A percentile compares a stretch with the other conserved stretches of the same genome.
Conservation (phyloP, 2,888 invertebrate species). For the Lutraria lutraria region DNA sequence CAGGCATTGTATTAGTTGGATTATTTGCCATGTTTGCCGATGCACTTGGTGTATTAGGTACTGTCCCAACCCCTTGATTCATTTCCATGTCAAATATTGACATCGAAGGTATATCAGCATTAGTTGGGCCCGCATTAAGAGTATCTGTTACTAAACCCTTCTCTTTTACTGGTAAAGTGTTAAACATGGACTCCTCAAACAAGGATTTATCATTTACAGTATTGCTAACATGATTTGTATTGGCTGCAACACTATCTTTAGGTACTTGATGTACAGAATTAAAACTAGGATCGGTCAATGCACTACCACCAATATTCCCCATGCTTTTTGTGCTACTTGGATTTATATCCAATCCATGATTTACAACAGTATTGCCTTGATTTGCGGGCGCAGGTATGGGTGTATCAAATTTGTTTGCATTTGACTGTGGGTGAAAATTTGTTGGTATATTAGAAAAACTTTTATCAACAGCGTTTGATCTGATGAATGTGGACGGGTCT, state of each 20-base stretch:
- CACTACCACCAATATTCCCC: neutral
- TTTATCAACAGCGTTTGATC: neutral
- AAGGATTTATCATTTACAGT: neutral
- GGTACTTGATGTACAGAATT: neutral
- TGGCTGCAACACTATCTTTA: neutral
- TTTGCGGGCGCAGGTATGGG: neutral
- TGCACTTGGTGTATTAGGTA: neutral
- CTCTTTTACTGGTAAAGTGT: neutral
- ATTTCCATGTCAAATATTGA: constrained; percentile 15
- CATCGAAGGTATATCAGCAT: neutral
- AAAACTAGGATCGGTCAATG: neutral
- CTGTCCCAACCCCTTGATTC: neutral
- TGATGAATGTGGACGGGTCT: neutral
- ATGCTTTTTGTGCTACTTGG: neutral
- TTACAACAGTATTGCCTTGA: neutral
- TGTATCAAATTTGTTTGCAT: neutral
- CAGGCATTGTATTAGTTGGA: neutral
- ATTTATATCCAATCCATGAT: neutral
- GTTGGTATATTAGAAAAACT: constrained; percentile 3
- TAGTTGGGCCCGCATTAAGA: neutral
- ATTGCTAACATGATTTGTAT: neutral
- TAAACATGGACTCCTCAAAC: neutral
- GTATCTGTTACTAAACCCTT: neutral
- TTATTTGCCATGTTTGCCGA: neutral
- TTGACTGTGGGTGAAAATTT: neutral